Evolutionary conservation across 2,113 vertebrate genomes (phyloP).

Genomic region (Nycticebus coucang): DNA sequence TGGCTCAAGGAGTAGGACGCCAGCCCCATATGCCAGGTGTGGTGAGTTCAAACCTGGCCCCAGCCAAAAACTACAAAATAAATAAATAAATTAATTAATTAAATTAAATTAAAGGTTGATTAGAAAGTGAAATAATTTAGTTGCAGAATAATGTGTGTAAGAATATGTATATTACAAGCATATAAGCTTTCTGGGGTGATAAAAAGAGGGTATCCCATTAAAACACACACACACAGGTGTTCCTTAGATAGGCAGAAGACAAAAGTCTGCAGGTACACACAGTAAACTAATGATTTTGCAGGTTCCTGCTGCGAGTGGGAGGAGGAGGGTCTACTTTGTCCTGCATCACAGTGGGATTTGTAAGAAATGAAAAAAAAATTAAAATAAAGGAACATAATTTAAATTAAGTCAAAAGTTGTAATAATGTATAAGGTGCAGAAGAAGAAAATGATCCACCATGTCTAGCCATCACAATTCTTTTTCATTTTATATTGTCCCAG

Average conservation of each 20-base stretch:
- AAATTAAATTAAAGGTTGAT: too few relatives aligned
- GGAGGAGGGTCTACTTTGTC: background rate
- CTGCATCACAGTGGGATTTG: background rate
- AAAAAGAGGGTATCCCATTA: too few relatives aligned
- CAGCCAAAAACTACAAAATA: too few relatives aligned
- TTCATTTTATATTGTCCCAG: background rate
- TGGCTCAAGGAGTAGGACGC: too few relatives aligned
- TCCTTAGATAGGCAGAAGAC: background rate
- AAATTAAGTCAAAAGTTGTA: background rate
- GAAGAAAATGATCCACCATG: background rate
- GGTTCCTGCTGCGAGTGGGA: fast-evolving
- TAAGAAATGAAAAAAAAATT: background rate
- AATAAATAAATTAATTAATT: too few relatives aligned
- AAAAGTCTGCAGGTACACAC: background rate
- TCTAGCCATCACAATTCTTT: background rate
- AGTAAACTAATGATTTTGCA: background rate
- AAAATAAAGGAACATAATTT: background rate
- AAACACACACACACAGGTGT: background rate
- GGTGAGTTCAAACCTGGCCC: too few relatives aligned
- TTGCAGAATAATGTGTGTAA: background rate
- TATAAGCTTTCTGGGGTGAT: too few relatives aligned
- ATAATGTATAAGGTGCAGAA: background rate
- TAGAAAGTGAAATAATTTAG: background rate
- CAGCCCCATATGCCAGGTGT: too few relatives aligned
- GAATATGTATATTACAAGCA: background rate